Conservation (phyloP, 2,888 invertebrate species). For the Hypselothyrea guttata region DNA sequence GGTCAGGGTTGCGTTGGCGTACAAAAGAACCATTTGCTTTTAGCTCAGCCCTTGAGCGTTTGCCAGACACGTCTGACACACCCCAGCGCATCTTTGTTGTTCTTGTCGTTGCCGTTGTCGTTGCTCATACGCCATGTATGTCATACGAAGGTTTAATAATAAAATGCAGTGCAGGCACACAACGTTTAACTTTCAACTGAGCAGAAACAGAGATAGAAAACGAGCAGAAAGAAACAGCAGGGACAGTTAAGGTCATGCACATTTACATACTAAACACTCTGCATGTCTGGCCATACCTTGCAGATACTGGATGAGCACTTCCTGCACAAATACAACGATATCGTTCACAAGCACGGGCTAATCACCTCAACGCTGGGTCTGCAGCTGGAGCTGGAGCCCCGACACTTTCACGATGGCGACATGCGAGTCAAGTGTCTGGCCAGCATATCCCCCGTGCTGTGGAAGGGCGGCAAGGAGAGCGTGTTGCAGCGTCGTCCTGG, state of each 20-base stretch:
- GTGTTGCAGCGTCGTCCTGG: constrained; percentile 84
- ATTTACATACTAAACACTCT: constrained; percentile 16
- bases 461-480: constrained; percentile 85
- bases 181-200: constrained; percentile 25
- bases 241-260: not conserved
- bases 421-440: constrained; percentile 86
- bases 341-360: constrained; percentile 84
- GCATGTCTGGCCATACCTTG: constrained; percentile 35
- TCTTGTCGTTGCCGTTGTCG: too few relatives aligned
- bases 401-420: constrained; percentile 85
- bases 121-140: constrained; percentile 49
- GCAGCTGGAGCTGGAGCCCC: constrained; percentile 83
- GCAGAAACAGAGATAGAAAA: not conserved
- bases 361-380: constrained; percentile 85
- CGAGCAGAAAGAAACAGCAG: not conserved
- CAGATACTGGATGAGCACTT: constrained; percentile 84
- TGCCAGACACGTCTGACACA: constrained; percentile 67
- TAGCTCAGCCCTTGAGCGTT: constrained; percentile 36
- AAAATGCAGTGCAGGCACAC: constrained; percentile 35
- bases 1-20: constrained; percentile 21
- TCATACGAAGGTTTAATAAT: constrained; percentile 39
- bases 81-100: constrained; percentile 29
- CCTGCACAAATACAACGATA: constrained; percentile 84
- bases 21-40: constrained; percentile 49
- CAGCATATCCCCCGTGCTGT: constrained; percentile 85